These are phyloP conservation scores for Cenopis cana DNA, from an alignment of 2,888 invertebrate genomes.

Conservation along the genomic window DNA sequence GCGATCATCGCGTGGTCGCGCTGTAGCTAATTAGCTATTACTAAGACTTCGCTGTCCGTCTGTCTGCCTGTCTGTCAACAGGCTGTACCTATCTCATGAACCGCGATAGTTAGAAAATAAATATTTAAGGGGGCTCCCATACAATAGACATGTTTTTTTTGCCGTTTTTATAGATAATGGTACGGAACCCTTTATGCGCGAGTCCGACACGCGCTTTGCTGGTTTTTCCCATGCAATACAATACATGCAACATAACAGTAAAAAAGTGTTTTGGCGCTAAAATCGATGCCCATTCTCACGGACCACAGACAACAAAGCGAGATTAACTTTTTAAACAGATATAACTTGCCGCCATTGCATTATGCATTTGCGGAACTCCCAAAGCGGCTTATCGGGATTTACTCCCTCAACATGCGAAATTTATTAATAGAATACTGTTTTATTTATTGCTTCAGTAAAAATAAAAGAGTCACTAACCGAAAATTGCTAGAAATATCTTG, in stretches of 20 bases:
- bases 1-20: no score
- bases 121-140: no score
- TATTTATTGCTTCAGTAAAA: no score
- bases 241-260: conserved; percentile 7
- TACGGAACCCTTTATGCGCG: no score
- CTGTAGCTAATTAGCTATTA: no score
- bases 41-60: no score
- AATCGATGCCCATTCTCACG: conserved; percentile 31
- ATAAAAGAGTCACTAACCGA: background rate
- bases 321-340: conserved; percentile 25
- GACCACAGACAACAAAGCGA: conserved; percentile 38
- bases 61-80: no score
- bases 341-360: conserved; percentile 4
- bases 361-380: conserved; percentile 2
- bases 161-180: no score
- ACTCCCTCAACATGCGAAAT: background rate
- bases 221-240: conserved; percentile 16
- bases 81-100: no score
- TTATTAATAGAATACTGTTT: background rate
- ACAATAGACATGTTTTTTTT: no score
- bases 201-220: no score
- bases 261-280: conserved; percentile 23
- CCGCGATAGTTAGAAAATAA: no score
- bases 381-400: background rate
- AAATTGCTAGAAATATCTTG: background rate